Conservation (phyloP, 2,888 invertebrate species). For the Omphaloscelis lunosa region DNA sequence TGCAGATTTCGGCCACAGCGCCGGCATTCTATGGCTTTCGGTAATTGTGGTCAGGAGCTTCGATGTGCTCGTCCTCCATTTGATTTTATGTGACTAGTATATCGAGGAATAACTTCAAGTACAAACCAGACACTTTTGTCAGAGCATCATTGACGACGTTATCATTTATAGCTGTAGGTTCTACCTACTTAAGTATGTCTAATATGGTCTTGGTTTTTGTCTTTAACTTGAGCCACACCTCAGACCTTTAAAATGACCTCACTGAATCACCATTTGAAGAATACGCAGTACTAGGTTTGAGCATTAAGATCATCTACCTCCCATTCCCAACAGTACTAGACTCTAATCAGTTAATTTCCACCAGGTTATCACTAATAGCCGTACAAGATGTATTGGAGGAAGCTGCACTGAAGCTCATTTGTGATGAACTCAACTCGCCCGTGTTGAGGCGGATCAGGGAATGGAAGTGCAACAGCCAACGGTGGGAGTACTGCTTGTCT, state of each 20-base stretch:
- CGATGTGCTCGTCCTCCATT: too few relatives aligned
- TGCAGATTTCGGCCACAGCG: background rate
- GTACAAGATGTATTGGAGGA: conserved; percentile 93
- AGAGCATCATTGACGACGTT: background rate
- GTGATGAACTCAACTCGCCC: conserved; percentile 93
- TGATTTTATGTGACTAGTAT: background rate
- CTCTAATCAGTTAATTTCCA: background rate
- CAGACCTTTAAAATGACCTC: background rate
- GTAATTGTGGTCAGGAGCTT: background rate
- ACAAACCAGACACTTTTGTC: background rate
- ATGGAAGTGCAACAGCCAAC: conserved; percentile 92
- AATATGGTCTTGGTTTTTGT: background rate
- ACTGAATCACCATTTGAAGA: background rate
- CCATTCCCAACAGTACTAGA: background rate
- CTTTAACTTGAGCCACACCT: background rate
- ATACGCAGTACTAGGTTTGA: background rate
- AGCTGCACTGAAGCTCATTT: conserved; percentile 92
- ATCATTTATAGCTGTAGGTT: background rate
- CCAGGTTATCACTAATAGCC: conserved; percentile 93
- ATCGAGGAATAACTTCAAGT: background rate
- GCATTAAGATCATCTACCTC: background rate
- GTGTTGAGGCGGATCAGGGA: conserved; percentile 91
- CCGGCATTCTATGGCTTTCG: background rate
- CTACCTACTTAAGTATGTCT: too few relatives aligned
- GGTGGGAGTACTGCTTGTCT: conserved; percentile 92